Base-by-base conservation (phyloP, 2,797 vertebrate genomes). In the Leuciscus waleckii region DNA sequence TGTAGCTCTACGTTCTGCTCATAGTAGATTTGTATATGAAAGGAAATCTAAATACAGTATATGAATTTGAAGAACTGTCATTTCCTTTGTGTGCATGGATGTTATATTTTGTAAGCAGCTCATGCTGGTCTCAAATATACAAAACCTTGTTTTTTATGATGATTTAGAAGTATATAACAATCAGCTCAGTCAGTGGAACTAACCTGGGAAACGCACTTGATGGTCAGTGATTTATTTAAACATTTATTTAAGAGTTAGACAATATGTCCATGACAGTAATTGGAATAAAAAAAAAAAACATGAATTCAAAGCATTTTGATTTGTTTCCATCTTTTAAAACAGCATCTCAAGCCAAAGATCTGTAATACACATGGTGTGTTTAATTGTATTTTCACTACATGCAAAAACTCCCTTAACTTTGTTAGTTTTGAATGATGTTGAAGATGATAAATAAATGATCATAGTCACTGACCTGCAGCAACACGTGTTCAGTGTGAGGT, bases 21-120 rank as follows among this genome's bases (percentile, higher is more conserved):
- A 94, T 92, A 93, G 93, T 87, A 95, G 92, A 95, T 94, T 94
- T 95, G 92, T 94, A 92, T 93, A 93, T 95, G 93, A 78, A 80
- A 73, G 86, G 93, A 93, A 91, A 93, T 91, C 92, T 94, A 93
- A 94, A 75, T 75, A 56, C 54, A 56, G 21, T 56, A 75, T 93
- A 92, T 94, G 91, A 91, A 93, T 93, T 93, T 94, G 91, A 94
- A 93, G 93, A 93, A 92, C 93, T 93, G 58, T 14, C 35, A 35
- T 16, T 41, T 32, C 19, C 51, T 76, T 21, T 67, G 67, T 69
- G 37, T 86, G 65, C 79, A 75, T 81, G 68, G 6, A 75, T 73
- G 46, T 65, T 32, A n/a, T 77, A 39, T 70, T 75, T 79, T 41
- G 37, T 75, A 39, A 56, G 49, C 19, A n/a, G 73, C 29, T 37